phyloP scores from a whole-genome alignment of 2,888 invertebrate species.

The Cloeon dipterum region DNA sequence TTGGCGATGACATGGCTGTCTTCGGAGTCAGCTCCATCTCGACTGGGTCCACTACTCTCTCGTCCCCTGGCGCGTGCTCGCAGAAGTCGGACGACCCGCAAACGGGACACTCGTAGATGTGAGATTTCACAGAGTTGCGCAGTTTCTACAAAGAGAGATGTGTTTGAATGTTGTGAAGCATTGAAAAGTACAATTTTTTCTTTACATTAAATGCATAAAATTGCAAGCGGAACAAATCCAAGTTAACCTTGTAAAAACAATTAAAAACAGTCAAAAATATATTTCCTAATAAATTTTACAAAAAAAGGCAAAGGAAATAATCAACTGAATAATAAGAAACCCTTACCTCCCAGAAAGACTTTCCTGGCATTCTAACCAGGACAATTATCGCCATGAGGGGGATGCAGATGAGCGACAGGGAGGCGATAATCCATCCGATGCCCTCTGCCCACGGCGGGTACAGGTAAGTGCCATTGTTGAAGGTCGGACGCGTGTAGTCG shows the following conservation, averaged over 20 bases:
- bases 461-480: slow-evolving; percentile 50
- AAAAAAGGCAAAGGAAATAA: too few species aligned
- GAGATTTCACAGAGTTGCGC: slow-evolving; percentile 46
- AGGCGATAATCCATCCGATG: slow-evolving; percentile 70
- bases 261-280: not conserved
- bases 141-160: slow-evolving; percentile 58
- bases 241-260: too few species aligned
- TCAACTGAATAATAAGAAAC: too few species aligned
- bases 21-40: not conserved
- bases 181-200: too few species aligned
- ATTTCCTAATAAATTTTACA: too few species aligned
- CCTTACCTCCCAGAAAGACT: slow-evolving; percentile 43
- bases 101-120: slow-evolving; percentile 45
- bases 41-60: slow-evolving; percentile 16
- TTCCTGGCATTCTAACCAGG: slow-evolving; percentile 43
- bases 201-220: too few species aligned
- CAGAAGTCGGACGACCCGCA: slow-evolving; percentile 53
- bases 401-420: slow-evolving; percentile 61
- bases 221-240: not conserved
- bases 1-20: too few species aligned
- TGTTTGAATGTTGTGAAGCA: too few species aligned
- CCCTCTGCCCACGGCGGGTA: slow-evolving; percentile 72
- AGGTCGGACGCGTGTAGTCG: slow-evolving; percentile 67
- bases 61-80: slow-evolving; percentile 24
- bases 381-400: slow-evolving; percentile 58